Evolutionary conservation across 2,797 vertebrate genomes (phyloP), one percentile per base, ranked within the genome.

Genomic region (Epinephelus coioides): DNA sequence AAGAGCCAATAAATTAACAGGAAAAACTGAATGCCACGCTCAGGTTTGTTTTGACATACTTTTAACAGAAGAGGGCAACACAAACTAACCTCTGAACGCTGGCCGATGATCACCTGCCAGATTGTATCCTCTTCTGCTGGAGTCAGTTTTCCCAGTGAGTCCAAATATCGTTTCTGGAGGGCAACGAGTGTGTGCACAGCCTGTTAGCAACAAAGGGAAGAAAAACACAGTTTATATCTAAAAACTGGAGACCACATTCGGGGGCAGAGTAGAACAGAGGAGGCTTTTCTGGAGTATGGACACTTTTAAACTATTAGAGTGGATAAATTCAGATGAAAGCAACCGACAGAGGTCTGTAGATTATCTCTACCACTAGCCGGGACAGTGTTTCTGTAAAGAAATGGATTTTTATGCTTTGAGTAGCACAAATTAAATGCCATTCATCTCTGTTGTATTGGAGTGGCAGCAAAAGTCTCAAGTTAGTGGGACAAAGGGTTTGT

Each of bases 41-140:
- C 13, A 43, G 27, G 10, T 71, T 59, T 54, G 11, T 30, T 56
- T 27, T 15, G 0, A 73, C 40, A 3, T 30, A 27, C 14, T 44
- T 66, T 23, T 55, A 25, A 60, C 3, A 0, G 1, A 15, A 55
- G 12, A 51, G 6, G 9, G 25, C 7, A 69, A 73, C 49, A 69
- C 11, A 55, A n/a, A 86, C 93, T 91, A 86, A 99, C 98, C 95
- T 97, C 93, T n/a, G 96, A 96, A 87, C 98, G 95, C 89, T 98
- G 97, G 81, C 96, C 92, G 86, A 99, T 97, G 81, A 99, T 97
- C 92, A 98, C 96, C 89, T 99, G 98, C 98, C 97, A 99, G 65
- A 99, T 91, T 0, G 96, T 92, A 80, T 97, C 97, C 86, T 98
- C 97, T 81, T 99, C 96, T 46, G 95, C 94, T 0, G 95, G 92